Percentiles rank a stretch among this genome's conserved stretches.
These are phyloP conservation scores for Actenoides lindsayi DNA, from an alignment of 2,113 vertebrate species.

Conservation along the genomic window DNA sequence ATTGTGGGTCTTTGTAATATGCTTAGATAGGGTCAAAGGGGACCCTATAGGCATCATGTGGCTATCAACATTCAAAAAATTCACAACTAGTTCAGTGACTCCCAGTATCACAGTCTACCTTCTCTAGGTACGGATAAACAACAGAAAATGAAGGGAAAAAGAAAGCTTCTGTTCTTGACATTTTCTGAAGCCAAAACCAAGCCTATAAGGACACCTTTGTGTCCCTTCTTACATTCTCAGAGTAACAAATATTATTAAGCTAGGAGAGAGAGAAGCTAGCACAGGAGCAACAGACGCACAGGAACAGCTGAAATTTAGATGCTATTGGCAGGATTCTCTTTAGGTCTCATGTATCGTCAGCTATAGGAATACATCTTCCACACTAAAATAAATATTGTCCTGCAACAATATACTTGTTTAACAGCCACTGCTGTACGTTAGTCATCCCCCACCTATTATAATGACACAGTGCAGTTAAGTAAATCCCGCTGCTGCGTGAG, in stretches of 20 bases:
- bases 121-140: neutral
- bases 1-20: neutral
- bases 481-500: constrained; percentile 20
- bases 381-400: neutral
- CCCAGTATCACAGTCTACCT: neutral
- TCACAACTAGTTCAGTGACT: neutral
- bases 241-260: neutral
- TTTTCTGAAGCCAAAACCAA: neutral
- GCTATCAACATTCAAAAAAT: neutral
- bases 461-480: constrained; percentile 46
- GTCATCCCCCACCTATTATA: neutral
- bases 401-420: neutral
- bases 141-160: neutral
- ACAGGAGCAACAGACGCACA: neutral
- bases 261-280: neutral
- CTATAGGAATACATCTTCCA: neutral
- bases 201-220: neutral
- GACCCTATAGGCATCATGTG: neutral
- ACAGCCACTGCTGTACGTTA: neutral
- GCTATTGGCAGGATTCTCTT: neutral
- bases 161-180: neutral
- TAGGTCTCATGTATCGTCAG: neutral
- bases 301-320: neutral
- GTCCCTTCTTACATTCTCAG: neutral
- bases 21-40: neutral